A percentile compares a stretch with the other conserved stretches of the same genome.
Conservation (phyloP, 2,113 vertebrate species). For the Leptosomus discolor region DNA sequence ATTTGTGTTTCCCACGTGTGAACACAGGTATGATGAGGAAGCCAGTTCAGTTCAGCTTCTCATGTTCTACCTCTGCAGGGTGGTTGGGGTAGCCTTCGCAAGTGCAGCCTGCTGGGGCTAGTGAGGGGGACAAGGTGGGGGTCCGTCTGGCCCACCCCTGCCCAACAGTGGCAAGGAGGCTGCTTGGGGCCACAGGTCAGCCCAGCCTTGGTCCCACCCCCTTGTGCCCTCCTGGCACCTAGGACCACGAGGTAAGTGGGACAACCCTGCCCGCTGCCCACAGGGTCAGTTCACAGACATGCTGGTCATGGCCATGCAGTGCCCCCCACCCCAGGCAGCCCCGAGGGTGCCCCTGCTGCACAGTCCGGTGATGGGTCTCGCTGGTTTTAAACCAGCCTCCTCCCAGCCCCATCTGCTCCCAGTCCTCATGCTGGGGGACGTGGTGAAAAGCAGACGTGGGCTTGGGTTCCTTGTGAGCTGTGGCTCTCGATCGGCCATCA, state of each 20-base stretch:
- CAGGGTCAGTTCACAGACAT: background rate
- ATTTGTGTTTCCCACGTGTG: background rate
- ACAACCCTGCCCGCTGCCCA: background rate
- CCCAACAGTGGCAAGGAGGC: fast-evolving
- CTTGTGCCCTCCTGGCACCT: fast-evolving
- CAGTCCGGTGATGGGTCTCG: fast-evolving
- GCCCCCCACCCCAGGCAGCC: no score
- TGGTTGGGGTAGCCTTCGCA: background rate
- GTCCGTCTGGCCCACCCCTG: background rate
- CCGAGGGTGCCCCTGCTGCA: fast-evolving
- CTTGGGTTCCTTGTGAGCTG: background rate
- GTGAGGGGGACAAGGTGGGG: fast-evolving
- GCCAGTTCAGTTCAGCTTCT: background rate
- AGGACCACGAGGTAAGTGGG: fast-evolving
- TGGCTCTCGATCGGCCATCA: fast-evolving
- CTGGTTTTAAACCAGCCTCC: background rate
- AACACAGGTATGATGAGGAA: background rate
- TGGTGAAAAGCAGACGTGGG: background rate
- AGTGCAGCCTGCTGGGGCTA: background rate
- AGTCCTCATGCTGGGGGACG: fast-evolving
- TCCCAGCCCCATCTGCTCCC: background rate
- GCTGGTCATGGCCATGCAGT: fast-evolving
- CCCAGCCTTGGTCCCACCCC: background rate
- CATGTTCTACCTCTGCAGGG: background rate
- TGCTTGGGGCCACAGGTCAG: fast-evolving